Conservation (phyloP, 2,888 invertebrate genomes). For the Agonum fuliginosum region DNA sequence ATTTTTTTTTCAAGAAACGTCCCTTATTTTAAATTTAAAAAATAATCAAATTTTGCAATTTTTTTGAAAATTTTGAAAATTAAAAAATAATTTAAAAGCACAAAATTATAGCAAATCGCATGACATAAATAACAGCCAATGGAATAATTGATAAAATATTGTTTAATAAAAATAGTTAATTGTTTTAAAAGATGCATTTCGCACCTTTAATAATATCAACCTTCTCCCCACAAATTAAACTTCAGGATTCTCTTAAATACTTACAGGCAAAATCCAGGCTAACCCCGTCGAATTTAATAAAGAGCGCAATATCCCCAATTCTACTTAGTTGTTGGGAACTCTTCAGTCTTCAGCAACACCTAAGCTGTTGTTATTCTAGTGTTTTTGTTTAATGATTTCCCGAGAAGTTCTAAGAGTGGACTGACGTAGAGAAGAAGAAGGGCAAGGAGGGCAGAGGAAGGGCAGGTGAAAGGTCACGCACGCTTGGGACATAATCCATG, state of each 20-base stretch:
- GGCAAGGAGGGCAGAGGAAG: not conserved
- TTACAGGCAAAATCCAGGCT: not conserved
- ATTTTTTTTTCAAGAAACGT: too few species aligned
- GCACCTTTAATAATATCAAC: too few species aligned
- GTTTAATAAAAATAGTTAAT: too few species aligned
- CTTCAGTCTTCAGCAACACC: not conserved
- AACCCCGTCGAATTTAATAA: slow-evolving; percentile 14
- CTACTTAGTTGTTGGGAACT: not conserved
- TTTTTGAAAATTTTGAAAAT: too few species aligned
- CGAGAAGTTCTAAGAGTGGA: not conserved
- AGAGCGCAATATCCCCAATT: slow-evolving; percentile 13
- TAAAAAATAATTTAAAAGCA: too few species aligned
- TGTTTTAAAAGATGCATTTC: too few species aligned
- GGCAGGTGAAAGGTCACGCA: not conserved
- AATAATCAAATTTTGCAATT: too few species aligned
- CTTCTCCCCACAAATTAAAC: not conserved
- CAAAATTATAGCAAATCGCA: too few species aligned
- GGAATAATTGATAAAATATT: too few species aligned
- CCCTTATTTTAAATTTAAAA: too few species aligned
- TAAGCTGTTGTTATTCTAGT: slow-evolving; percentile 18
- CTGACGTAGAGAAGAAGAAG: not conserved
- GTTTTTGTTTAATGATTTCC: slow-evolving; percentile 33
- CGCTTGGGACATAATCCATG: slow-evolving; percentile 6
- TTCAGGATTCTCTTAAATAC: not conserved
- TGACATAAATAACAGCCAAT: too few species aligned